Evolutionary conservation across 1,140 invertebrate genomes (phyloP).

Genomic region (Asbolus verrucosus): DNA sequence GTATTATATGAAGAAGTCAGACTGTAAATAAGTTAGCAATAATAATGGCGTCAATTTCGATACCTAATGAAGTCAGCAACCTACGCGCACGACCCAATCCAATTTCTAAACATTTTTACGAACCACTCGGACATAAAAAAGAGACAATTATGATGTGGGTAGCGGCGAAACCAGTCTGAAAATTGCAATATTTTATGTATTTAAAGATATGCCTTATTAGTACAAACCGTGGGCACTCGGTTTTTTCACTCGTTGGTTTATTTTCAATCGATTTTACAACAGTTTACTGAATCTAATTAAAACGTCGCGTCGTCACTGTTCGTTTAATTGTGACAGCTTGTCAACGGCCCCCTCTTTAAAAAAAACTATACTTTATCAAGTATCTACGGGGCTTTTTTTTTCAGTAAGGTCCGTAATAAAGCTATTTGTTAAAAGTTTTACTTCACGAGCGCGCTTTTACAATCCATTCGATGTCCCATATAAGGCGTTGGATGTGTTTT

Average conservation of each 20-base stretch:
- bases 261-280: constrained; percentile 13
- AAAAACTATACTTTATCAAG: no score
- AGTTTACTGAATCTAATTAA: no score
- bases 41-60: constrained; percentile 32
- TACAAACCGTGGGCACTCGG: constrained; percentile 46
- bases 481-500: constrained; percentile 27
- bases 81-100: constrained; percentile 25
- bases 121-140: constrained; percentile 31
- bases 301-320: no score
- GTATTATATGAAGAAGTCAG: no score
- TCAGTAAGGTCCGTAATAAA: no score
- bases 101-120: constrained; percentile 37
- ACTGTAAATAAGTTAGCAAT: constrained; percentile 12
- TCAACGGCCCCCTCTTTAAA: no score
- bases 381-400: no score
- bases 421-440: constrained; percentile 7
- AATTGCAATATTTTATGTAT: constrained; percentile 53
- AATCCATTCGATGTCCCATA: constrained; percentile 10
- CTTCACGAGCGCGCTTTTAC: constrained; percentile 24
- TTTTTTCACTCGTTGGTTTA: constrained; percentile 26
- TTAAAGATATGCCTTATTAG: constrained; percentile 52
- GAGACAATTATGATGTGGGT: constrained; percentile 46
- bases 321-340: no score
- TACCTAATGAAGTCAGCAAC: constrained; percentile 37
- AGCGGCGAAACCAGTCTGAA: constrained; percentile 52